Evolutionary conservation across 2,888 invertebrate genomes (phyloP).

Genomic region (Serrognathus titanus): DNA sequence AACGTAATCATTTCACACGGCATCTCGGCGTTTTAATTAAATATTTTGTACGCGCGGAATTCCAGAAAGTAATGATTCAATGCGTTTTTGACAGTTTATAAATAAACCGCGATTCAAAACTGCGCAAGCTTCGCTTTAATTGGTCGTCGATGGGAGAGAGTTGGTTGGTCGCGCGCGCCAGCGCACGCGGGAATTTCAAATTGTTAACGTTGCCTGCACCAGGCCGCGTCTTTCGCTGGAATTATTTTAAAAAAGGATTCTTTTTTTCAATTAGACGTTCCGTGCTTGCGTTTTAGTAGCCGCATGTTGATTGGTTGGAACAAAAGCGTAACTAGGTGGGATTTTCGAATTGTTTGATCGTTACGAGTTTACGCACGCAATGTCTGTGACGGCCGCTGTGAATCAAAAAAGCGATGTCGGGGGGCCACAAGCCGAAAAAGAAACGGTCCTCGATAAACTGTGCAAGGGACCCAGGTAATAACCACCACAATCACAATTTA

Average conservation of each 20-base stretch:
- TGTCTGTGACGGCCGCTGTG: constrained; percentile 9
- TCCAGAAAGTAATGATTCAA: too few species aligned
- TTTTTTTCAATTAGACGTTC: too few species aligned
- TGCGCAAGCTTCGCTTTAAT: too few species aligned
- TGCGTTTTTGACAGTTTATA: too few species aligned
- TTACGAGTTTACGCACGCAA: constrained; percentile 11
- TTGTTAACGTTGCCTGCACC: constrained; percentile 49
- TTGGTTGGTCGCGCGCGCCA: constrained; percentile 61
- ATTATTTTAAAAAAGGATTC: too few species aligned
- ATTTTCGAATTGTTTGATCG: constrained; percentile 19
- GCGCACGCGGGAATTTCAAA: too few species aligned
- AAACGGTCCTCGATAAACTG: constrained; percentile 7
- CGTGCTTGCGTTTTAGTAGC: too few species aligned
- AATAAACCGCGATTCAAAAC: too few species aligned
- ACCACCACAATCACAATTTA: too few species aligned
- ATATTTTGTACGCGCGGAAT: not conserved
- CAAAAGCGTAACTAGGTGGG: constrained; percentile 6
- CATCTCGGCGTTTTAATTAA: constrained; percentile 57
- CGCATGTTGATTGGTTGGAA: constrained; percentile 2
- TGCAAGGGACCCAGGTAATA: constrained; percentile 21
- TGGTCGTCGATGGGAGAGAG: too few species aligned
- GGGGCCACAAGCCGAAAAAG: constrained; percentile 4
- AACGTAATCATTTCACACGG: constrained; percentile 98
- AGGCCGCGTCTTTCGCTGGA: constrained; percentile 50
- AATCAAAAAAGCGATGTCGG: constrained; percentile 1